Evolutionary conservation across 2,888 invertebrate genomes (phyloP).

Genomic region (Chrysodeixis includens): DNA sequence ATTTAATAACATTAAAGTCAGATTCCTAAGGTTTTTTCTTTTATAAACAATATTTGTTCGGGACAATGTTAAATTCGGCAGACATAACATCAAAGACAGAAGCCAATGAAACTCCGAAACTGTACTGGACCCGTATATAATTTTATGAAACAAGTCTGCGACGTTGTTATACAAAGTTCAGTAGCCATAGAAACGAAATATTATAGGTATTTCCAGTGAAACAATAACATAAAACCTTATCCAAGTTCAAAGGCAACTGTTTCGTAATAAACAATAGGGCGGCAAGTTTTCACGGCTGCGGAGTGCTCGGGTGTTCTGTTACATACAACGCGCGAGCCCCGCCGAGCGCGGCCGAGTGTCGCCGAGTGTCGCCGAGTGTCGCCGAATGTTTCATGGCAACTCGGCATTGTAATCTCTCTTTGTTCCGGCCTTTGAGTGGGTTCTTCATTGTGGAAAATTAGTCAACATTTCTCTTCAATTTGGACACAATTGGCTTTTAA

Average conservation of each 20-base stretch:
- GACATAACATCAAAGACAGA: constrained; percentile 44
- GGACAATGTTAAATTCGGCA: constrained; percentile 35
- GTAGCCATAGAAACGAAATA: constrained; percentile 36
- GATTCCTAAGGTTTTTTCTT: constrained; percentile 23
- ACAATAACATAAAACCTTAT: constrained; percentile 50
- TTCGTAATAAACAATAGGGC: constrained; percentile 37
- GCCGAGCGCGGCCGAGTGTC: constrained; percentile 30
- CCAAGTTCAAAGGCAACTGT: constrained; percentile 48
- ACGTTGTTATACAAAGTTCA: constrained; percentile 44
- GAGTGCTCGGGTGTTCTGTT: constrained; percentile 28
- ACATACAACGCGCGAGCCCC: constrained; percentile 31
- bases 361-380: constrained; percentile 29
- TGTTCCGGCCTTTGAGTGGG: constrained; percentile 57
- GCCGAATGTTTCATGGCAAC: constrained; percentile 43
- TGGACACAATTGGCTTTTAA: constrained; percentile 57
- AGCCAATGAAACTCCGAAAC: constrained; percentile 27
- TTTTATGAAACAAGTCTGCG: constrained; percentile 49
- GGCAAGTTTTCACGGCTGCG: constrained; percentile 37
- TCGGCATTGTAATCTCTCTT: constrained; percentile 58
- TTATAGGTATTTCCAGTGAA: constrained; percentile 42
- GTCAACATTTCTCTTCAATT: constrained; percentile 52
- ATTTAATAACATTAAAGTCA: not conserved
- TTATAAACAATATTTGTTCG: constrained; percentile 37
- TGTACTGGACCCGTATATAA: constrained; percentile 40
- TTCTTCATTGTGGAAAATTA: constrained; percentile 60